Base-by-base conservation (phyloP, 2,888 invertebrate genomes). In the Phanerotoma sp. region DNA sequence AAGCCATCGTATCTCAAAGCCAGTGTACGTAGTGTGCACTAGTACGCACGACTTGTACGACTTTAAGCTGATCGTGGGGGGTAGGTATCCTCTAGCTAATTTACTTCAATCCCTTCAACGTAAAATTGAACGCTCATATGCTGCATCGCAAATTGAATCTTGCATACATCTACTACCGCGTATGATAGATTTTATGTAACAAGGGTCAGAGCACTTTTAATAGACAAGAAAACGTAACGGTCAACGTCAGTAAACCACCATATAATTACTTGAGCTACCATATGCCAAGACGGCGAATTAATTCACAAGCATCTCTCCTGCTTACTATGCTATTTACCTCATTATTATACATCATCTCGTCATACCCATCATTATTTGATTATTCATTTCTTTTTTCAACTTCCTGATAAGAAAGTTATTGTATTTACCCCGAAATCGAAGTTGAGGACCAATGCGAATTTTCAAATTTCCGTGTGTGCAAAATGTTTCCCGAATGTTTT, bases 81-180 rank as follows among this genome's bases (percentile, higher is more conserved):
- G 50, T 45, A 44, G 44, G 18, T 48, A 50, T 50, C 32, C 54
- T 45, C 33, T 35, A 41, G 53, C 49, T 54, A 49, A 54, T 54
- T 54, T 54, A 28, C 49, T 40, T 40, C 30, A 38, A 40, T 35
- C 47, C 30, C 40, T 11, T 28, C 25, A 35, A 53, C 35, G 37
- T 49, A 15, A 47, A 47, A 47, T 47, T 33, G 28, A 25, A 35
- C 41, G 25, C 41, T 48, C 28, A 42, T 37, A 38, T 28, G 15
- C 25, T 35, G n/a, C n/a, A 42, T 35, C 42, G 42, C 28, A 40
- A 38, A 54, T 54, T 54, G 35, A 54, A 54, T 48, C 48, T 21
- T 48, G 22, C 22, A 40, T 21, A 35, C 25, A 40, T 18, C 47
- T 42, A 48, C 42, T 22, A 44, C 44, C 25, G 22, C 25, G 20